phyloP scores from a whole-genome alignment of 2,888 invertebrate genomes.

The Teleiodes luculella region DNA sequence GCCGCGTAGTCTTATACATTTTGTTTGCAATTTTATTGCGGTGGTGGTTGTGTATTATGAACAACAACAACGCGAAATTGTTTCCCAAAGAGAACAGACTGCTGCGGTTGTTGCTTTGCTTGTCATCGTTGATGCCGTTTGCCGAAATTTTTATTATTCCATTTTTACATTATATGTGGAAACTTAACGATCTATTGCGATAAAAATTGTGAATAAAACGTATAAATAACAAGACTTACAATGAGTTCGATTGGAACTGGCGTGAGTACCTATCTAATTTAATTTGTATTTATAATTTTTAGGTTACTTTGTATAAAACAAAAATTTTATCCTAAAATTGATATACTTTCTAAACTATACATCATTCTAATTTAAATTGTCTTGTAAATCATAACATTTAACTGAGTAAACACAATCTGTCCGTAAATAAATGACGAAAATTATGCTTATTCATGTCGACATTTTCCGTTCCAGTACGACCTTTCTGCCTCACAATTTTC shows the following conservation, averaged over 20 bases:
- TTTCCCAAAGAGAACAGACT: constrained; percentile 20
- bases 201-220: constrained; percentile 11
- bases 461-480: constrained; percentile 88
- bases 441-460: constrained; percentile 30
- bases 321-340: background rate
- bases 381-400: background rate
- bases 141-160: constrained; percentile 26
- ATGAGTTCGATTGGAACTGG: constrained; percentile 98
- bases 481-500: constrained; percentile 99
- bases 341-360: too few species aligned
- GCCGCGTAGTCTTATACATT: too few species aligned
- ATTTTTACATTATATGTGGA: constrained; percentile 21
- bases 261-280: constrained; percentile 79
- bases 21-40: too few species aligned
- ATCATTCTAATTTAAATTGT: too few species aligned
- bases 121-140: constrained; percentile 55
- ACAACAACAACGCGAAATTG: background rate
- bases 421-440: background rate
- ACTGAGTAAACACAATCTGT: background rate
- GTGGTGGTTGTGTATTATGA: too few species aligned
- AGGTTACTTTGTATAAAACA: background rate
- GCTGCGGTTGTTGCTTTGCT: constrained; percentile 37
- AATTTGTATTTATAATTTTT: background rate
- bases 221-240: constrained; percentile 39
- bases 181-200: background rate